Evolutionary conservation across 64 coral and sea anemone genomes (phyloP), one percentile per base, ranked within the genome.

Genomic region (Cladopsammia gracilis): DNA sequence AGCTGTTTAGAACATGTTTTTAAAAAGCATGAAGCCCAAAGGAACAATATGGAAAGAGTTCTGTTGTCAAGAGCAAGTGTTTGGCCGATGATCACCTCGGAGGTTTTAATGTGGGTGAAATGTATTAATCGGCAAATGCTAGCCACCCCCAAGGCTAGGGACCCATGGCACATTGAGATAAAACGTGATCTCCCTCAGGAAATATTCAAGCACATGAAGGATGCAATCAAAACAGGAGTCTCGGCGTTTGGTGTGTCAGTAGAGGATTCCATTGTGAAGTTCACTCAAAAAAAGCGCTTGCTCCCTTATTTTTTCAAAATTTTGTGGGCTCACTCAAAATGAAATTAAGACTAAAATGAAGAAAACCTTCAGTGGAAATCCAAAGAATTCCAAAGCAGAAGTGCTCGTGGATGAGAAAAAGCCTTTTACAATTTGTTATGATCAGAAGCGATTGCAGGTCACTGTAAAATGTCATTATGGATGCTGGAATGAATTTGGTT

Each of bases 401-500:
- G 59, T 94, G 34, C 52, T 64, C 7, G 92, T 94, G 25, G 25
- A 51, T 64, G 76, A 53, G 18, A 57, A 88, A n/a, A 94, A 94
- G 66, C 92, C 48, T 61, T 94, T 94, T 94, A 65, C 59, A n/a
- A 80, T 80, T 48, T 24, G 52, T 51, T 86, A 67, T 69, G 19
- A 86, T 86, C n/a, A 47, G 22, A 66, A 77, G 54, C 25, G 62
- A 75, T 85, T 50, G 79, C 14, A 92, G 76, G 82, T 86, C 5
- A 86, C 25, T 77, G 43, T 86, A 0, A 50, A 7, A 43, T 93
- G 91, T 62, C 45, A 76, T 59, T 90, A 77, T 51, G 71, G 58
- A 67, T 93, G 75, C 51, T 81, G 75, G 75, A 94, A 94, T 72
- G 92, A 94, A 50, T 94, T 94, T 89, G 92, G 92, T 0, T 89